phyloP scores from a whole-genome alignment of 1,140 invertebrate genomes.

The Papilio polyxenes region DNA sequence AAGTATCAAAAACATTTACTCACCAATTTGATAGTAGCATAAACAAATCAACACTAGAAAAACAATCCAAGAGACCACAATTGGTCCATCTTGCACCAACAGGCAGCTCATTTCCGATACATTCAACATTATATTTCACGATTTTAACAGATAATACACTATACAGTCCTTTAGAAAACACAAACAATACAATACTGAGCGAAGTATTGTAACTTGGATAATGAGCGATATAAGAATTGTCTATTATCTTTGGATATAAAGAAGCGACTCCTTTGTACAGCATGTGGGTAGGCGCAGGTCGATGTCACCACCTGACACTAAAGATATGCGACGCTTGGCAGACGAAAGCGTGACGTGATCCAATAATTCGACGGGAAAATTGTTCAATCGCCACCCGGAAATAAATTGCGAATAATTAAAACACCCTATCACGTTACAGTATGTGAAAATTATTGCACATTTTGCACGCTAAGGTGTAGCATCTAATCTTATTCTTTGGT shows the following conservation, averaged over 20 bases:
- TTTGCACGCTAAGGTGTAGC: neutral
- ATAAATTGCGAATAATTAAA: neutral
- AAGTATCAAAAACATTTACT: slow-evolving; percentile 31
- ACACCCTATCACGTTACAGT: neutral
- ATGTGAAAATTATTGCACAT: neutral
- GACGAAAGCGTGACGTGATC: slow-evolving; percentile 62
- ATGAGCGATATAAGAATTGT: slow-evolving; percentile 18
- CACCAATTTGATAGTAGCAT: slow-evolving; percentile 71
- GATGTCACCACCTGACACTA: slow-evolving; percentile 73
- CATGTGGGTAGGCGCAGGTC: slow-evolving; percentile 67
- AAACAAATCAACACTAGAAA: slow-evolving; percentile 72
- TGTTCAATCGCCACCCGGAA: slow-evolving; percentile 46
- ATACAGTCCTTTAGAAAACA: slow-evolving; percentile 11
- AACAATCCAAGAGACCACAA: slow-evolving; percentile 74
- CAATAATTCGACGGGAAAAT: slow-evolving; percentile 62
- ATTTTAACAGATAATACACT: neutral
- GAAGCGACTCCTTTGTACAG: slow-evolving; percentile 45
- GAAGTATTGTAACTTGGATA: slow-evolving; percentile 19
- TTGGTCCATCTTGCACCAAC: slow-evolving; percentile 67
- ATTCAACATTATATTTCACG: slow-evolving; percentile 20
- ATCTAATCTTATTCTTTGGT: neutral
- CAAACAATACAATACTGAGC: slow-evolving; percentile 36
- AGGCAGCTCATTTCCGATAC: slow-evolving; percentile 59
- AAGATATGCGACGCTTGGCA: slow-evolving; percentile 68
- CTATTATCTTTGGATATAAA: slow-evolving; percentile 17